Evolutionary conservation across 2,888 invertebrate genomes (phyloP).

Genomic region (Ectobius pallidus): DNA sequence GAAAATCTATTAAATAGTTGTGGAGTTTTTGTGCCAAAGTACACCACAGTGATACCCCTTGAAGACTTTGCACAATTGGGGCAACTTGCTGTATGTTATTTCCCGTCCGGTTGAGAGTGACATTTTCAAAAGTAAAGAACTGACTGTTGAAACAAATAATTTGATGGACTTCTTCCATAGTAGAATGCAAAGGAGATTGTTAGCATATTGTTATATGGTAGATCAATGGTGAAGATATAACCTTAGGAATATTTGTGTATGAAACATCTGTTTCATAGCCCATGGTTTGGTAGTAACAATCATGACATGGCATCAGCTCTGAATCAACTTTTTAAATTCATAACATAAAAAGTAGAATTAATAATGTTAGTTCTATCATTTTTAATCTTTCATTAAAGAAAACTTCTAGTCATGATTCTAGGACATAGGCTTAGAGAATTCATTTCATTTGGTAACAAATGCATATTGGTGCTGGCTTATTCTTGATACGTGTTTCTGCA

Average conservation of each 20-base stretch:
- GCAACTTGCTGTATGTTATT: neutral
- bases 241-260: conserved; percentile 8
- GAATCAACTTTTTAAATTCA: neutral
- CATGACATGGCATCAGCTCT: neutral
- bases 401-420: neutral
- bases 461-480: neutral
- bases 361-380: neutral
- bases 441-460: neutral
- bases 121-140: neutral
- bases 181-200: neutral
- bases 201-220: neutral
- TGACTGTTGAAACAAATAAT: neutral
- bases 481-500: neutral
- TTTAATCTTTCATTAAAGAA: conserved; percentile 7
- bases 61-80: neutral
- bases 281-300: neutral
- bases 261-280: neutral
- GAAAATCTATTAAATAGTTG: too few relatives aligned
- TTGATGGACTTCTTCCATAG: neutral
- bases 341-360: conserved; percentile 1
- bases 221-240: neutral
- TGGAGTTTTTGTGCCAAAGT: conserved; percentile 20
- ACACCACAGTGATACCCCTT: neutral
- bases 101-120: conserved; percentile 12
- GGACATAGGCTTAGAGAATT: neutral